phyloP scores from a whole-genome alignment of 2,888 invertebrate species.

The Smittia aterrima region DNA sequence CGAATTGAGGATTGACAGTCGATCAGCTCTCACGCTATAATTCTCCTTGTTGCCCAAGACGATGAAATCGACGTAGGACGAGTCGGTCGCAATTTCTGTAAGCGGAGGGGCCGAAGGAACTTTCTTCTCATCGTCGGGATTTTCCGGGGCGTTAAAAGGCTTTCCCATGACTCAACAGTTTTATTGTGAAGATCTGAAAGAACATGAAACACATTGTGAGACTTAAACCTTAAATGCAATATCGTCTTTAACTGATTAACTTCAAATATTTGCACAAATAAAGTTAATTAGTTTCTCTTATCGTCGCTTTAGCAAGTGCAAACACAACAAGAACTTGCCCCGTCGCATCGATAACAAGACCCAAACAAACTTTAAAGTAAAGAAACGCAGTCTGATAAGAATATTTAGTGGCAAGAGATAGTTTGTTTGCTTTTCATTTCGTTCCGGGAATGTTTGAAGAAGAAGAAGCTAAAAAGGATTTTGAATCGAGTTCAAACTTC shows the following conservation, averaged over 20 bases:
- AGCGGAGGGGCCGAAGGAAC: slow-evolving; percentile 20
- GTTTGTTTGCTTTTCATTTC: no score
- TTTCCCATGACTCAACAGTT: slow-evolving; percentile 26
- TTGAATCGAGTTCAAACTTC: no score
- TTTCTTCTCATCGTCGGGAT: background rate
- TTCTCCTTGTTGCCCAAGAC: slow-evolving; percentile 36
- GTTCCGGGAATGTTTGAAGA: no score
- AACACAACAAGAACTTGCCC: background rate
- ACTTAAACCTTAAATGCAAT: background rate
- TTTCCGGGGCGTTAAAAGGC: slow-evolving; percentile 19
- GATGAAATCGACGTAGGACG: slow-evolving; percentile 24
- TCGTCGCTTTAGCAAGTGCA: background rate
- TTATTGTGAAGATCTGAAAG: background rate
- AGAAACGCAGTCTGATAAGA: no score
- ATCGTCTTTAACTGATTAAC: background rate
- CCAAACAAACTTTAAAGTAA: no score
- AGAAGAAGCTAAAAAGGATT: no score
- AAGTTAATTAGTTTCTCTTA: background rate
- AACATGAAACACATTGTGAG: no score
- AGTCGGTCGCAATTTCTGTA: background rate
- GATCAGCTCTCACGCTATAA: slow-evolving; percentile 33
- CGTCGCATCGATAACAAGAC: no score
- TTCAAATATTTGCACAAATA: background rate
- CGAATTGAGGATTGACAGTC: slow-evolving; percentile 33
- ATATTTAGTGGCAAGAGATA: no score